Conservation (phyloP, 2,797 vertebrate genomes). For the Diplodus puntazzo region DNA sequence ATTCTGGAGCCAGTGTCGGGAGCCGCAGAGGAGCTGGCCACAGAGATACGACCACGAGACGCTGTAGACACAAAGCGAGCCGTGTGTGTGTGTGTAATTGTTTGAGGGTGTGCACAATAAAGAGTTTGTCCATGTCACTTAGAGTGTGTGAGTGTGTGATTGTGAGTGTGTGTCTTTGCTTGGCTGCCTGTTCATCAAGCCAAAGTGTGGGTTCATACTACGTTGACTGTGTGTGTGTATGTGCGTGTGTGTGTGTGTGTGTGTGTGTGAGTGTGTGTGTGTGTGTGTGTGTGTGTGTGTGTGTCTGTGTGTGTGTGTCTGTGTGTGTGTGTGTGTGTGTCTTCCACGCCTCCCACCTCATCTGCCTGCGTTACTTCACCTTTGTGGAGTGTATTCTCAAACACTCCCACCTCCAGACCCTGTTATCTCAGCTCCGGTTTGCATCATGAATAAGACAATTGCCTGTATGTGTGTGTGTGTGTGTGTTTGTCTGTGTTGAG, state of each 20-base stretch:
- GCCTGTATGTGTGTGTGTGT: slow-evolving; percentile 11
- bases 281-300: no score
- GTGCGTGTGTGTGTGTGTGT: slow-evolving; percentile 29
- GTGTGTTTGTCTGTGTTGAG: slow-evolving; percentile 28
- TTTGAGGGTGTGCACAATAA: slow-evolving; percentile 70
- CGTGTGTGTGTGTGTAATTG: slow-evolving; percentile 59
- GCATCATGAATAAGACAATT: slow-evolving; percentile 74
- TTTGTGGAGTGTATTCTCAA: slow-evolving; percentile 67
- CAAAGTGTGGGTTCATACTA: slow-evolving; percentile 63
- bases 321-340: slow-evolving; percentile 12
- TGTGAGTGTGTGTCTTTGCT: slow-evolving; percentile 53
- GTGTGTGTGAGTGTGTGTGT: slow-evolving; percentile 20
- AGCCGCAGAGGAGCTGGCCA: slow-evolving; percentile 80
- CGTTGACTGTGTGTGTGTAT: slow-evolving; percentile 29
- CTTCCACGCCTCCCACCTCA: slow-evolving; percentile 68
- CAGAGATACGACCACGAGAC: slow-evolving; percentile 82
- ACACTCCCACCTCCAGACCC: slow-evolving; percentile 71
- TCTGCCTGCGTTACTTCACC: slow-evolving; percentile 64
- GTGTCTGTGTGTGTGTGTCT: slow-evolving; percentile 29
- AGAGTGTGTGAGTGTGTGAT: slow-evolving; percentile 60
- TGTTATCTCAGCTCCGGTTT: slow-evolving; percentile 74
- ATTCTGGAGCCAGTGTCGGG: slow-evolving; percentile 76
- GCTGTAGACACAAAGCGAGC: slow-evolving; percentile 68
- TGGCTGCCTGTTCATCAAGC: slow-evolving; percentile 61
- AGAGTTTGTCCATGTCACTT: slow-evolving; percentile 70